A percentile compares a stretch with the other conserved stretches of the same genome.
These are phyloP conservation scores for Lucifuga dentata DNA, from an alignment of 2,113 vertebrate genomes.

Conservation along the genomic window DNA sequence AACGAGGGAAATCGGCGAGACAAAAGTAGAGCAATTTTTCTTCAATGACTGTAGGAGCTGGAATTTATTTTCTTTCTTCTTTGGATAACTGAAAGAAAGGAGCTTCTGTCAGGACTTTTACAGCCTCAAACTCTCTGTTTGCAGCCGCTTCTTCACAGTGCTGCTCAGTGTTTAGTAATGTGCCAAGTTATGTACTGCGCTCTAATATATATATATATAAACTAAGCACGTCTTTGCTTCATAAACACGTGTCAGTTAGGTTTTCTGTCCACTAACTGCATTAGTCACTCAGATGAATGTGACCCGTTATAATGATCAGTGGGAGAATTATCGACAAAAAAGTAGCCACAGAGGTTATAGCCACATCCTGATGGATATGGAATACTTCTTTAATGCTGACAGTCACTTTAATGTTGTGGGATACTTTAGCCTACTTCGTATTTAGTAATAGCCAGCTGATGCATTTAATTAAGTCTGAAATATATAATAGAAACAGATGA, in stretches of 20 bases:
- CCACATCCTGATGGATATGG: background rate
- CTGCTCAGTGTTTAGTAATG: too few species aligned
- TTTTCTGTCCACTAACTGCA: too few species aligned
- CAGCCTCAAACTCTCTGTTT: conserved; percentile 18
- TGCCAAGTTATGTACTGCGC: too few species aligned
- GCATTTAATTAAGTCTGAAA: conserved; percentile 15
- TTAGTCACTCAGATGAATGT: too few species aligned
- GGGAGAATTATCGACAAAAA: conserved; percentile 17
- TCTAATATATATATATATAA: too few species aligned
- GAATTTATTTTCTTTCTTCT: conserved; percentile 33
- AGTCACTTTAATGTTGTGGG: background rate
- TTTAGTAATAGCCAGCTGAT: background rate
- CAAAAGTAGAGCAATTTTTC: conserved; percentile 6
- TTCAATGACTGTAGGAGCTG: conserved; percentile 11
- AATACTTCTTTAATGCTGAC: background rate
- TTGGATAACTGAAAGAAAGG: conserved; percentile 18
- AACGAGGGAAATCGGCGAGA: background rate
- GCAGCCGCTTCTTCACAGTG: conserved; percentile 29
- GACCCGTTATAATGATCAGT: too few species aligned
- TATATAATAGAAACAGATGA: conserved; percentile 22
- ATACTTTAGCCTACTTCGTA: background rate
- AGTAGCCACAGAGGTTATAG: background rate
- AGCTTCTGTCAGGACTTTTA: conserved; percentile 41
- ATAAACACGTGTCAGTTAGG: too few species aligned
- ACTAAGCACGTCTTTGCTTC: too few species aligned